Base-by-base conservation (phyloP, 2,797 vertebrate genomes). In the Galagoides demidoff region DNA sequence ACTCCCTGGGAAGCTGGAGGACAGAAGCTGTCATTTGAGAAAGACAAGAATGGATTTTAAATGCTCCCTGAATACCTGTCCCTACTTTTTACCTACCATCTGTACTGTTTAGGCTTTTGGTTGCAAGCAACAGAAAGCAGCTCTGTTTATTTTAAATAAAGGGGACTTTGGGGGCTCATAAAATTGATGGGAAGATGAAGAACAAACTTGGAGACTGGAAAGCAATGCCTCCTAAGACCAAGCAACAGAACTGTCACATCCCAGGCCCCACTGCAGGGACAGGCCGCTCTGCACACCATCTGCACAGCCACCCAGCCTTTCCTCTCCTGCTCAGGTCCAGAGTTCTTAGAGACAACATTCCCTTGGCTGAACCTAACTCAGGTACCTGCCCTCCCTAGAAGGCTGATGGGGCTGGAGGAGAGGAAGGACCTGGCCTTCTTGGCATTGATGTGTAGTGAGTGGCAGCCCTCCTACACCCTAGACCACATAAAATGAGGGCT, bases 121-220 rank as follows among this genome's bases (percentile, higher is more conserved):
- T 91, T 87, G 34, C 25, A 17, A 91, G 45, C 59, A 89, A 74
- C 29, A 85, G 94, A 91, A 73, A 84, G 20, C 3, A 25, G 14
- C 37, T 93, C 37, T 89, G 16, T 83, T 90, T 63, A 70, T 68
- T 74, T 74, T 76, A 86, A 92, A 82, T 5, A 23, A 73, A 78
- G 8, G 17, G 12, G 17, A 73, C 52, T 81, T 81, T 52, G 29
- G 5, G 66, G 64, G 25, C 9, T 89, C 31, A 91, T 23, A 59
- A 31, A 91, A 57, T 59, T 43, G 85, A 0, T 45, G 27, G 43
- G 29, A 96, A 77, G 45, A 63, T 89, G 61, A 85, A 78, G 34
- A 52, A 73, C 2, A 29, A 90, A 4, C 31, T 23, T 89, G 63
- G 45, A 66, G 57, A 92, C 70, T 70, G 57, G 20, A 49, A 84